Conservation (phyloP, 2,797 vertebrate genomes). For the Urosaurus nigricauda region DNA sequence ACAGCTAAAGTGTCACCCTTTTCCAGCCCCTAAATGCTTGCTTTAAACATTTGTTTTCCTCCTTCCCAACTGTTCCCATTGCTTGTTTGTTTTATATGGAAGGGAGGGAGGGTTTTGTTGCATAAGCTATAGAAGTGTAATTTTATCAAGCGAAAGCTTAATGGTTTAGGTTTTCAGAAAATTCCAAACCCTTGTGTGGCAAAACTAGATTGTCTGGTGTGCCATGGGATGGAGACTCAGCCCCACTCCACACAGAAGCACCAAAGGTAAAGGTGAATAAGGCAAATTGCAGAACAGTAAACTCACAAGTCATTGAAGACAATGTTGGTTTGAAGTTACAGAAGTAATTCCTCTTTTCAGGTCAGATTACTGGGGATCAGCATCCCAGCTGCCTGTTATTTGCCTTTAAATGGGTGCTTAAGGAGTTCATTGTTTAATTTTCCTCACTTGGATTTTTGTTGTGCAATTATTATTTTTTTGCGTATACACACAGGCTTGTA, state of each 20-base stretch:
- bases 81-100: not conserved
- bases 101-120: not conserved
- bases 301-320: slow-evolving; percentile 54
- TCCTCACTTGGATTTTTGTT: slow-evolving; percentile 64
- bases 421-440: slow-evolving; percentile 65
- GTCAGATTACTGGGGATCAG: slow-evolving; percentile 58
- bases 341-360: slow-evolving; percentile 48
- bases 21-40: not conserved
- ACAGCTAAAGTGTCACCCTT: not conserved
- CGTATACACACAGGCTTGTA: slow-evolving; percentile 60
- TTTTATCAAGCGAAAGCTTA: not conserved
- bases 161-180: too few species aligned
- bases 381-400: slow-evolving; percentile 50
- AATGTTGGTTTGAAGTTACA: slow-evolving; percentile 49
- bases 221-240: not conserved
- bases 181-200: not conserved
- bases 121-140: not conserved
- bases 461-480: slow-evolving; percentile 69
- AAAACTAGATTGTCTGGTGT: not conserved
- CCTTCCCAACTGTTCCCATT: not conserved
- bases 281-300: not conserved
- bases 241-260: not conserved
- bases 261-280: not conserved
- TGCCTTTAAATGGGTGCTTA: slow-evolving; percentile 50
- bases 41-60: too few species aligned